phyloP scores from a whole-genome alignment of 2,797 vertebrate species.

The Gymnothorax javanicus region DNA sequence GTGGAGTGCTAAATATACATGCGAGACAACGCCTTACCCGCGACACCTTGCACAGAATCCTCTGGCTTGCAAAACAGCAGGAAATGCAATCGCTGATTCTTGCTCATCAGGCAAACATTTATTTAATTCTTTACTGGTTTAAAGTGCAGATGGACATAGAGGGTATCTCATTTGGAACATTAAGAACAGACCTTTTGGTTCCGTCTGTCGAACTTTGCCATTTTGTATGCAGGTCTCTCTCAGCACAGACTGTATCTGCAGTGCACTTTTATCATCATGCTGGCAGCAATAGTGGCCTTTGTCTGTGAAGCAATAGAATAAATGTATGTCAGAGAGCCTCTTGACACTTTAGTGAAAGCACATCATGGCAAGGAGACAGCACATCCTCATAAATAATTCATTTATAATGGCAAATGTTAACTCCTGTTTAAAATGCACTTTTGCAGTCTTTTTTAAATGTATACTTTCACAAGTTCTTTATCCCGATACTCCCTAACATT shows the following conservation, averaged over 20 bases:
- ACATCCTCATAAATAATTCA: background rate
- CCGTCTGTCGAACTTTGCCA: background rate
- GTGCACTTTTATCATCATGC: background rate
- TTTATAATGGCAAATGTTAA: background rate
- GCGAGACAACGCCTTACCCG: background rate
- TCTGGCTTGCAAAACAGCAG: background rate
- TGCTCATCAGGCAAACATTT: constrained; percentile 1
- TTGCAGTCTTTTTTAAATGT: constrained; percentile 9
- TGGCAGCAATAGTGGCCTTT: constrained; percentile 1
- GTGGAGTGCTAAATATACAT: constrained; percentile 49
- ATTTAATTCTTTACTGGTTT: background rate
- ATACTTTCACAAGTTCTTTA: background rate
- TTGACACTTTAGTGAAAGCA: background rate
- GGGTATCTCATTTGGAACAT: background rate
- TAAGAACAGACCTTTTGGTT: background rate
- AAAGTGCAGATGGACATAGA: background rate
- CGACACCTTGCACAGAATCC: background rate
- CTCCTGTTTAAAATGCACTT: background rate
- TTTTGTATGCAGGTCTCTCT: constrained; percentile 7
- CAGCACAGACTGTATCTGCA: background rate
- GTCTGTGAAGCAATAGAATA: background rate
- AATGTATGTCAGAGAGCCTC: background rate
- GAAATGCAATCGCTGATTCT: background rate
- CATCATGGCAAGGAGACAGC: background rate
- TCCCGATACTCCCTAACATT: background rate